Conservation (phyloP, 1,140 invertebrate species). For the Pachyrhynchus sulphureomaculatus region DNA sequence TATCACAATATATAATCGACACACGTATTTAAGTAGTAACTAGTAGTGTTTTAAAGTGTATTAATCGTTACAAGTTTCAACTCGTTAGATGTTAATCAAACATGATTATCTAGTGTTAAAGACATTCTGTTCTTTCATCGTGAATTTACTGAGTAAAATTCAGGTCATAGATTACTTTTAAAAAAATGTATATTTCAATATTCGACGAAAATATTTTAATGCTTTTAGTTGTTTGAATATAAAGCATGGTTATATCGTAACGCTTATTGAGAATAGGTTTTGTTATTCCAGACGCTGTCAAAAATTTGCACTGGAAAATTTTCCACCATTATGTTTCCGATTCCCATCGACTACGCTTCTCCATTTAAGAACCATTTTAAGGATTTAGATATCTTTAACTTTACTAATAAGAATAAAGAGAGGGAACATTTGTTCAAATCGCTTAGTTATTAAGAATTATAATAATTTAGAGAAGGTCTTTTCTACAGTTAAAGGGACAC, state of each 20-base stretch:
- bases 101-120: too few relatives aligned
- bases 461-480: slow-evolving; percentile 6
- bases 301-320: slow-evolving; percentile 97
- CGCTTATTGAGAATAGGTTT: slow-evolving; percentile 37
- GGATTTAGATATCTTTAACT: slow-evolving; percentile 7
- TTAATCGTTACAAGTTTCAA: too few relatives aligned
- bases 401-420: slow-evolving; percentile 6
- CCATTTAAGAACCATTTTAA: slow-evolving; percentile 21
- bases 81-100: too few relatives aligned
- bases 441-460: not conserved
- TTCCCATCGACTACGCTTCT: slow-evolving; percentile 88
- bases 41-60: too few relatives aligned
- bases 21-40: too few relatives aligned
- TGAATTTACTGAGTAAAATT: too few relatives aligned
- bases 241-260: too few relatives aligned
- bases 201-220: too few relatives aligned
- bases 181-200: too few relatives aligned
- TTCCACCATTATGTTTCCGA: slow-evolving; percentile 95
- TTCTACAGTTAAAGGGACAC: slow-evolving; percentile 22
- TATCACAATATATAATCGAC: too few relatives aligned
- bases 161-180: slow-evolving; percentile 11
- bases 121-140: too few relatives aligned
- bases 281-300: slow-evolving; percentile 76
- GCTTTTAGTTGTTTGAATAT: too few relatives aligned
- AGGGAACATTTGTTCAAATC: slow-evolving; percentile 9